Evolutionary conservation across 2,113 vertebrate genomes (phyloP).

Genomic region (Xyliphius kryptos): DNA sequence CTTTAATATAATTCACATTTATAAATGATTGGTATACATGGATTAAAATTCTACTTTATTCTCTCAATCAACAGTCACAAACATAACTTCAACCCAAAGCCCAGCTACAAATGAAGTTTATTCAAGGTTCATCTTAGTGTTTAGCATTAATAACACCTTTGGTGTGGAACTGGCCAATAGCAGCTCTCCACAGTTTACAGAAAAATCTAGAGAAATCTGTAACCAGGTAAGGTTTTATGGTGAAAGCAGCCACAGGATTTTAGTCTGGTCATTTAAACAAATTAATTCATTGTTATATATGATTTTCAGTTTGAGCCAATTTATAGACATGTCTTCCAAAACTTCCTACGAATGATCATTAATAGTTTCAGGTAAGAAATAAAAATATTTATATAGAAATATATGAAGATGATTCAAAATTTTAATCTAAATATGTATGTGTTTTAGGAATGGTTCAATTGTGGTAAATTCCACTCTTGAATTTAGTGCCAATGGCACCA

Average conservation of each 20-base stretch:
- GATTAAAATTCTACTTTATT: background rate
- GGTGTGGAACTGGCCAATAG: no score
- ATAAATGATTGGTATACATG: no score
- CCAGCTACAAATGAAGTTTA: background rate
- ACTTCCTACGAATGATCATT: background rate
- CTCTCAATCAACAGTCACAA: no score
- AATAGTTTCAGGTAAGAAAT: background rate
- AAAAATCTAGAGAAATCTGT: no score
- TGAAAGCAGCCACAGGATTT: no score
- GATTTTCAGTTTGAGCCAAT: constrained; percentile 1
- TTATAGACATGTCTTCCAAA: background rate
- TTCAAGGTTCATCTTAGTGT: no score
- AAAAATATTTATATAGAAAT: background rate
- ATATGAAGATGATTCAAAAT: background rate
- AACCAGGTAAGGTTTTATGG: no score
- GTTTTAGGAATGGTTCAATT: constrained; percentile 12
- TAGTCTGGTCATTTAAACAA: no score
- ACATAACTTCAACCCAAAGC: background rate
- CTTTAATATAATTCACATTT: background rate
- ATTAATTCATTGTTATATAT: no score
- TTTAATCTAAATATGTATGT: background rate
- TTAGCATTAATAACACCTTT: no score
- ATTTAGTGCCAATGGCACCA: background rate
- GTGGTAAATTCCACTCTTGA: background rate
- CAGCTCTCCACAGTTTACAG: no score